Evolutionary conservation across 1,140 invertebrate genomes (phyloP), one percentile per base, ranked within the genome.

Genomic region (Trichonephila clavata): DNA sequence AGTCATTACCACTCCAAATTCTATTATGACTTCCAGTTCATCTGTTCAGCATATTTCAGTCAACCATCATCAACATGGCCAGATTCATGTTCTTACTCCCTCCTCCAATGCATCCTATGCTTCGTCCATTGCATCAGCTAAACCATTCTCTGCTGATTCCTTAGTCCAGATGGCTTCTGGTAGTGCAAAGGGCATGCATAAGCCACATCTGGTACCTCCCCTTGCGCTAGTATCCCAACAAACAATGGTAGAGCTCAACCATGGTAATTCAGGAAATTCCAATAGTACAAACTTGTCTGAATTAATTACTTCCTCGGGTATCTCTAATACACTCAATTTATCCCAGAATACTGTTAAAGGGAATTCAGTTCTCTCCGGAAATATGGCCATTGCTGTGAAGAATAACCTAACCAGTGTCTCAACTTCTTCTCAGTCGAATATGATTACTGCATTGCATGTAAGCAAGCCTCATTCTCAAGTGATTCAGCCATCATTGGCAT

Each of bases 381-480:
- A 68, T n/a, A 90, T 94, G 87, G 87, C 87, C 18, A 83, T 94
- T 57, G 86, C 93, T 57, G 61, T 94, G 39, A 94, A 94, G 77
- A 94, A 68, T 50, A 89, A 65, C 27, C 50, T 93, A 10, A 20
- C 65, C 27, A 83, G 77, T 84, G 80, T 71, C 18, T 43, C 87
- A 24, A 61, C 59, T 59, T 27, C 93, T 20, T 61, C 87, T 4
- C 93, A 71, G 13, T 92, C 93, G 32, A 90, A 86, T 59, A 91
- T 87, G 84, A 81, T 94, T 90, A 65, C 93, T 27, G 71, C 93
- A 43, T 50, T 94, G n/a, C 93, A 94, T 83, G 77, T 90, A 6
- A 94, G 83, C 63, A 94, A 94, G 32, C 61, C 86, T 32, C 88
- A 91, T 81, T 91, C 93, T n/a, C 93, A 91, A 39, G 63, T 94